Percentiles rank a stretch among this genome's conserved stretches.
Evolutionary conservation across 2,888 invertebrate genomes (phyloP).

Genomic region (Cheilosia scutellata): DNA sequence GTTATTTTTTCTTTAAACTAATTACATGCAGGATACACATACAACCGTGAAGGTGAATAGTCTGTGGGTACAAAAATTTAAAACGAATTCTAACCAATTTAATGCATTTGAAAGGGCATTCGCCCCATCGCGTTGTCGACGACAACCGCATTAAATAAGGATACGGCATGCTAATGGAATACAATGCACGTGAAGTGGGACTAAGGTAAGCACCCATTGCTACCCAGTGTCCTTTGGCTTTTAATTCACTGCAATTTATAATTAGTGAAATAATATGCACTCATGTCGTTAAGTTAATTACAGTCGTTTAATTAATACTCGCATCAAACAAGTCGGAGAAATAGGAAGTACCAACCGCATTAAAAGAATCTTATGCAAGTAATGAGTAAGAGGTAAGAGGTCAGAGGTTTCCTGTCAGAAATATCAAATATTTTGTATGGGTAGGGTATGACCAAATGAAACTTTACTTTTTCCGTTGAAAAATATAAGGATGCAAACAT

Average conservation of each 20-base stretch:
- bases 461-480: too few species aligned
- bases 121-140: constrained; percentile 1
- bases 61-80: not conserved
- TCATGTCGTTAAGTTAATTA: constrained; percentile 62
- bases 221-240: constrained; percentile 8
- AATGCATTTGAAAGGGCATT: not conserved
- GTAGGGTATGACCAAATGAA: too few species aligned
- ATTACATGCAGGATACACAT: constrained; percentile 35
- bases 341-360: constrained; percentile 11
- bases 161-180: constrained; percentile 36
- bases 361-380: not conserved
- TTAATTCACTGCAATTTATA: constrained; percentile 48
- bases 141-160: constrained; percentile 51
- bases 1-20: constrained; percentile 13
- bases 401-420: too few species aligned
- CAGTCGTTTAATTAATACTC: constrained; percentile 71
- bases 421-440: too few species aligned
- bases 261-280: constrained; percentile 54
- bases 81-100: not conserved
- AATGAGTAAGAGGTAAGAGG: too few species aligned
- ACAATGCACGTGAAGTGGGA: constrained; percentile 20
- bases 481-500: too few species aligned
- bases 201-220: constrained; percentile 28
- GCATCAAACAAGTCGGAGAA: not conserved
- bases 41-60: not conserved